phyloP scores from a whole-genome alignment of 2,113 vertebrate genomes.

The Oreochromis tanganicae region DNA sequence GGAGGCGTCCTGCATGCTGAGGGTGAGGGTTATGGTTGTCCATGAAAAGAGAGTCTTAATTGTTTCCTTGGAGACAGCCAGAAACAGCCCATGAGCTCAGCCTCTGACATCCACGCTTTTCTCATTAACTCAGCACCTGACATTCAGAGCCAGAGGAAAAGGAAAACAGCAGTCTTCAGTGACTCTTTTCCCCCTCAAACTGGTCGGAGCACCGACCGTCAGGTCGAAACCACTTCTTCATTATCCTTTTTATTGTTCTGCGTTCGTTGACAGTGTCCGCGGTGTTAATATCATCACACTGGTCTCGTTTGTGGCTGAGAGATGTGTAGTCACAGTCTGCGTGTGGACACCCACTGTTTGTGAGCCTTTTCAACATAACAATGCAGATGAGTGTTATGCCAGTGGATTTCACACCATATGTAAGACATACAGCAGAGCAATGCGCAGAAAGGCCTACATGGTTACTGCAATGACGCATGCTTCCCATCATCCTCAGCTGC shows the following conservation, averaged over 20 bases:
- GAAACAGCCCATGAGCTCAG: constrained; percentile 29
- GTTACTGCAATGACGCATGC: not conserved
- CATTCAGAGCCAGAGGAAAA: constrained; percentile 2
- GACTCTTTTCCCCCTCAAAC: not conserved
- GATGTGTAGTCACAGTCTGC: not conserved
- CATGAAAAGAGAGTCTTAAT: constrained; percentile 41
- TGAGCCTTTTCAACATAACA: not conserved
- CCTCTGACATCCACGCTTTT: constrained; percentile 22
- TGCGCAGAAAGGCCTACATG: not conserved
- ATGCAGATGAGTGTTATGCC: not conserved
- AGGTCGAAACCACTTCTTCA: not conserved
- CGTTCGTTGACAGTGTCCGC: not conserved
- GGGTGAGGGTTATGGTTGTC: not conserved
- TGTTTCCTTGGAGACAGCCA: constrained; percentile 58
- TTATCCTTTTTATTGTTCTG: not conserved
- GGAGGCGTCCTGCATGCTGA: not conserved
- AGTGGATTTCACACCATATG: not conserved
- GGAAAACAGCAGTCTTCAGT: not conserved
- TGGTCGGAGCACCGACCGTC: not conserved
- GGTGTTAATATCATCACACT: not conserved
- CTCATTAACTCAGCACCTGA: constrained; percentile 41
- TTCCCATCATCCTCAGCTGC: not conserved
- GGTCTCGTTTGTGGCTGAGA: not conserved
- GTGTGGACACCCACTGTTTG: not conserved
- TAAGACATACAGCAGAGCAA: not conserved